These are phyloP conservation scores for Aradophagus sp. DNA, from an alignment of 1,140 invertebrate species.

Conservation along the genomic window DNA sequence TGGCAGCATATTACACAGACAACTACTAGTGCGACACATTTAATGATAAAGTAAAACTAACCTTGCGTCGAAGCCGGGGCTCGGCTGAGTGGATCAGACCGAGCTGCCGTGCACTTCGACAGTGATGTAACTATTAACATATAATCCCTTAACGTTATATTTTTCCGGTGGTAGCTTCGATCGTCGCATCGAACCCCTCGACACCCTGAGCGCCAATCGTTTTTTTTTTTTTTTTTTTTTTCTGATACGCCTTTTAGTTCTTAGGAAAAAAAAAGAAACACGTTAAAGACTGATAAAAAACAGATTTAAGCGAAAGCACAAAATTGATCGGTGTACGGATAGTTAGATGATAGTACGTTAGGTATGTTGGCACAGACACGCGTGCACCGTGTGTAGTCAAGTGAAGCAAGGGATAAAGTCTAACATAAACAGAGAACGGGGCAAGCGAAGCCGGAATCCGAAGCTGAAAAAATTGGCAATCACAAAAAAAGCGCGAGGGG, in stretches of 20 bases:
- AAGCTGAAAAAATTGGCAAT: constrained; percentile 30
- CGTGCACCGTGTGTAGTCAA: constrained; percentile 8
- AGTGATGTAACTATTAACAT: constrained; percentile 74
- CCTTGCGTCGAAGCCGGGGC: constrained; percentile 63
- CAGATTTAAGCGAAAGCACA: constrained; percentile 11
- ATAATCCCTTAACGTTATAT: constrained; percentile 73
- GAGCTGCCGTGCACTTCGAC: constrained; percentile 58
- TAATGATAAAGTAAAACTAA: constrained; percentile 67
- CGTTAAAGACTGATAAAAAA: constrained; percentile 49
- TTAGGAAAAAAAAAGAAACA: too few species aligned
- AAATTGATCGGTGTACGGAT: background rate
- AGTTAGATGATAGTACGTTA: constrained; percentile 4
- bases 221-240: constrained; percentile 29
- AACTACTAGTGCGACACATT: constrained; percentile 70
- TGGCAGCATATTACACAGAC: constrained; percentile 68
- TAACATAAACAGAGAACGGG: too few species aligned
- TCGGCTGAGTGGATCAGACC: constrained; percentile 49
- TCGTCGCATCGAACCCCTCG: constrained; percentile 44
- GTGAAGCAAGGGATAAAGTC: constrained; percentile 4
- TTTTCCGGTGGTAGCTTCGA: constrained; percentile 68
- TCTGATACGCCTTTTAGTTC: constrained; percentile 32
- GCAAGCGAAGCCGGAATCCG: background rate
- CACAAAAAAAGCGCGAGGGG: constrained; percentile 14
- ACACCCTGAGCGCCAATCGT: background rate
- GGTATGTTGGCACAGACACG: constrained; percentile 2